Percentiles rank a stretch among this genome's conserved stretches.
Evolutionary conservation across 2,113 vertebrate species (phyloP).

Genomic region (Cyanistes caeruleus): DNA sequence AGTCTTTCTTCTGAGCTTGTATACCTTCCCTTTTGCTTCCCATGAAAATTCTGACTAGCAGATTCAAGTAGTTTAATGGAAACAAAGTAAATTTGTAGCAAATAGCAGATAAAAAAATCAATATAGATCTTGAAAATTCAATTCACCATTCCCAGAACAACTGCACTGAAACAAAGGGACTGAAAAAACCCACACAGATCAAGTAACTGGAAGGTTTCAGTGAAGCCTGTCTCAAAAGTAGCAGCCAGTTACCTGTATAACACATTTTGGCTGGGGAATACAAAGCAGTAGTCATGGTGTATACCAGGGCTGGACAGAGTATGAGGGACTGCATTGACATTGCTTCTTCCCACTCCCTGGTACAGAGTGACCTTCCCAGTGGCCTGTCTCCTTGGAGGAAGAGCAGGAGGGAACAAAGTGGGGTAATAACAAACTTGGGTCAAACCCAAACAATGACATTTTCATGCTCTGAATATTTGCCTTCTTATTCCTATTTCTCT

Average conservation of each 20-base stretch:
- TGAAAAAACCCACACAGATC: neutral
- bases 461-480: neutral
- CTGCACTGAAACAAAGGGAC: neutral
- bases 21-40: neutral
- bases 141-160: neutral
- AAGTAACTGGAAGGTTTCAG: neutral
- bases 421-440: neutral
- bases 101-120: neutral
- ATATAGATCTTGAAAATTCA: neutral
- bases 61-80: neutral
- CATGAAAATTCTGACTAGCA: neutral
- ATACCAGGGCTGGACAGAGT: neutral
- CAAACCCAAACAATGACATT: neutral
- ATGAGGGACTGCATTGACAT: neutral
- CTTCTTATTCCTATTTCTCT: neutral
- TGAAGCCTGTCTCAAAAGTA: neutral
- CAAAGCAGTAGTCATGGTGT: neutral
- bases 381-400: neutral
- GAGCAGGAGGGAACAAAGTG: neutral
- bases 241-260: neutral
- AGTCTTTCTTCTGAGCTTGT: neutral
- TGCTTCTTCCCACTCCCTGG: fast-evolving
- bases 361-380: neutral
- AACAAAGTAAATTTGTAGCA: neutral
- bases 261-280: neutral